Evolutionary conservation across 2,113 vertebrate genomes (phyloP), one percentile per base, ranked within the genome.

Genomic region (Scortum barcoo): DNA sequence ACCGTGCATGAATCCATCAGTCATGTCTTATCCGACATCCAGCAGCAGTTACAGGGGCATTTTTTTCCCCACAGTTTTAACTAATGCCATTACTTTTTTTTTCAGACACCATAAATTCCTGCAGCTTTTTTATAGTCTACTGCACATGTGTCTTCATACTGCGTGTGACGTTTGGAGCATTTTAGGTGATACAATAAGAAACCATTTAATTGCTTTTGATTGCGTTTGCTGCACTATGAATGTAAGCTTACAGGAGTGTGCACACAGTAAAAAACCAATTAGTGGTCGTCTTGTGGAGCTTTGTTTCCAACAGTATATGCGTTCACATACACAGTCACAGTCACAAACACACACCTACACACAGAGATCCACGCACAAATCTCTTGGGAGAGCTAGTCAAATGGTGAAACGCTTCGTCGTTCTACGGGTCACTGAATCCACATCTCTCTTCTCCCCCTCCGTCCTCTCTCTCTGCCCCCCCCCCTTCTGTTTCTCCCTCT

Each of bases 311-410:
- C 60, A 56, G 38, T 72, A 42, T 56, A 57, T 28, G 40, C 60
- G 76, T 26, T 36, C 77, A 78, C 60, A 78, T 63, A 82, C 72
- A 75, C 70, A 51, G 8, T 19, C 19, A 69, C 61, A 26, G 11
- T 13, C 50, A 54, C 33, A 68, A 10, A 42, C 63, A 65, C 67
- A 58, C 63, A 69, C 62, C 50, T n/a, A 82, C 80, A 85, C 66
- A 76, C 60, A 76, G 46, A 72, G 68, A 89, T 81, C 69, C 86
- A 77, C 79, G 77, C 84, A 88, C 86, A 86, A 79, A 84, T 92
- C 93, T 88, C 89, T 82, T 38, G 83, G 82, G 93, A 91, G 85
- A 88, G 57, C 72, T 70, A 81, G 83, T 91, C 83, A 90, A 90
- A 91, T 74, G 87, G 88, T 84, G 78, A 88, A 89, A 74, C 22